Base-by-base conservation (phyloP, 2,113 vertebrate species). In the Willisornis vidua region DNA sequence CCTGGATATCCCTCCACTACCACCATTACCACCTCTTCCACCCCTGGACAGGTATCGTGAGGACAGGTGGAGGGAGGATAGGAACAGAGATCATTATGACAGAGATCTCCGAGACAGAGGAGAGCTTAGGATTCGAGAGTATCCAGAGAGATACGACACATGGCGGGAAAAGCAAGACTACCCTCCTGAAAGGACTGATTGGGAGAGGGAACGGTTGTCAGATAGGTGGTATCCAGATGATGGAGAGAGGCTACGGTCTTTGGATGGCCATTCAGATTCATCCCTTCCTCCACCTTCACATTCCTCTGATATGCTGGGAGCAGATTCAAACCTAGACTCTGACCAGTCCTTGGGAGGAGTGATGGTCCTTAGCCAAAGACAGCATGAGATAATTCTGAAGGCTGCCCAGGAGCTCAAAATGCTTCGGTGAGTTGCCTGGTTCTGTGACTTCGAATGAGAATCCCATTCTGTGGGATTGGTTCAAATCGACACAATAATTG, bases 371-470 rank as follows among this genome's bases (percentile, higher is more conserved):
- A 99, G 99, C 94, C 99, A 99, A 91, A 98, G 99, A 93, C 99
- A 99, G 86, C 99, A 99, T 92, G 99, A 99, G 97, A 99, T 99
- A 95, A 99, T 99, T 97, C 97, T 99, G 96, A 99, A 99, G 98
- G 99, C 99, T 97, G 99, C 99, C 61, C 99, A 99, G 96, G 99
- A 99, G 94, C 98, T 99, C 81, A 99, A 99, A 97, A 98, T 99
- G 98, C 99, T 99, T 94, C 98, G 99, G 99, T 99, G 98, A 98
- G 97, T 98, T 96, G 35, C 77, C 74, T 81, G 28, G 28, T 96
- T 90, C 87, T 92, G 31, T 81, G 68, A 55, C 54, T 82, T 71
- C 26, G 52, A 22, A 28, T 85, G 49, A 26, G 58, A 48, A 54
- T 91, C n/a, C 8, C 14, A 11, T 87, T 91, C 74, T 66, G 15